Conservation (phyloP, 2,797 vertebrate species). For the Podarcis lilfordi region DNA sequence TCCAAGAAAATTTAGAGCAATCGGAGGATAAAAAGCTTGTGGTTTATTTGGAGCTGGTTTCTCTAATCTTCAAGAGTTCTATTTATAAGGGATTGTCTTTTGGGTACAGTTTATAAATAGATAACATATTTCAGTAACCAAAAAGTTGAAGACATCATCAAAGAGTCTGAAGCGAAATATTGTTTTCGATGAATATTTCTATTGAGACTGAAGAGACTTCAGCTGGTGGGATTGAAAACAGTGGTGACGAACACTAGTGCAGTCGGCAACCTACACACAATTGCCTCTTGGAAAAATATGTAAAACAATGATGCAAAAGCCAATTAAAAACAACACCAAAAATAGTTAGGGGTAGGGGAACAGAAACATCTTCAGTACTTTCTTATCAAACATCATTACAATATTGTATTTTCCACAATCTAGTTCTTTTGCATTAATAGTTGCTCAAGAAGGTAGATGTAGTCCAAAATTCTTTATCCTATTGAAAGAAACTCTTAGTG, state of each 20-base stretch:
- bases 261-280: neutral
- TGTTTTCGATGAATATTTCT: neutral
- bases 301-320: neutral
- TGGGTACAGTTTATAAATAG: neutral
- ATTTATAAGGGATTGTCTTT: slow-evolving; percentile 10
- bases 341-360: neutral
- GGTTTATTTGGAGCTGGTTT: neutral
- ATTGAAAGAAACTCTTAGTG: neutral
- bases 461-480: neutral
- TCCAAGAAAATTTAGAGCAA: neutral
- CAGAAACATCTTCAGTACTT: neutral
- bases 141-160: neutral
- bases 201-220: neutral
- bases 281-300: neutral
- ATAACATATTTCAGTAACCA: neutral
- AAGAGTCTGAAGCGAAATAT: neutral
- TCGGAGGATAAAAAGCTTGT: neutral
- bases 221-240: neutral
- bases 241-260: neutral
- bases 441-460: neutral
- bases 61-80: neutral
- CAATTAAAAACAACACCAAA: neutral
- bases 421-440: neutral
- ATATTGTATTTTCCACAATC: neutral
- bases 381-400: neutral